These are phyloP conservation scores for Trogon melanurus DNA, from an alignment of 2,113 vertebrate species.

Conservation along the genomic window DNA sequence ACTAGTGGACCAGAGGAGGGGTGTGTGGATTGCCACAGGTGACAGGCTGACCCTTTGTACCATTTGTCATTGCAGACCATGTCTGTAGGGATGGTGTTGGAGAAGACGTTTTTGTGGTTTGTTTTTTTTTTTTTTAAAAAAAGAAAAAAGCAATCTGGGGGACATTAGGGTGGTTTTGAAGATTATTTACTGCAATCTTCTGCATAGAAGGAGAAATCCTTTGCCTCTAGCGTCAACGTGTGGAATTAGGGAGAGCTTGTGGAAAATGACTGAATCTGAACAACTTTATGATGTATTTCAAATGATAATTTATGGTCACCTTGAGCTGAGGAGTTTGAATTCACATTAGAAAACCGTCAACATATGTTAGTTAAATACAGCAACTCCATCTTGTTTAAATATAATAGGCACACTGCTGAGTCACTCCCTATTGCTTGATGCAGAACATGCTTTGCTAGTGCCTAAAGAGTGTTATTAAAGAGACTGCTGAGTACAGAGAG, in stretches of 20 bases:
- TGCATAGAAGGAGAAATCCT: background rate
- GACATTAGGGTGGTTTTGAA: background rate
- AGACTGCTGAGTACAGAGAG: conserved; percentile 30
- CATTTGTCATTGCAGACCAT: background rate
- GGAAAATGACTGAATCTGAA: background rate
- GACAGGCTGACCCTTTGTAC: too few relatives aligned
- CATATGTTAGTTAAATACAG: background rate
- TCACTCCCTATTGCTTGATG: conserved; percentile 27
- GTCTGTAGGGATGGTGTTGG: background rate
- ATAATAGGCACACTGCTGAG: background rate
- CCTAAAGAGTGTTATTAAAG: conserved; percentile 42
- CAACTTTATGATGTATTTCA: background rate
- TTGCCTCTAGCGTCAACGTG: background rate
- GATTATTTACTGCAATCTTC: background rate
- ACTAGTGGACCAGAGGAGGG: too few relatives aligned
- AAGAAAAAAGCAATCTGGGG: background rate
- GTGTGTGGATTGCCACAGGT: background rate
- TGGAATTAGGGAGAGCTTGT: background rate
- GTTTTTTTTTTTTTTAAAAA: too few relatives aligned
- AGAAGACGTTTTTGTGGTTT: background rate
- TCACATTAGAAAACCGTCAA: background rate
- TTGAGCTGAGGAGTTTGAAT: background rate
- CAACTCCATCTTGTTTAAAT: background rate
- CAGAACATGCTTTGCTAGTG: conserved; percentile 15
- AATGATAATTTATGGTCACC: background rate